Base-by-base conservation (phyloP, 2,113 vertebrate genomes). In the Ceratotherium simum region DNA sequence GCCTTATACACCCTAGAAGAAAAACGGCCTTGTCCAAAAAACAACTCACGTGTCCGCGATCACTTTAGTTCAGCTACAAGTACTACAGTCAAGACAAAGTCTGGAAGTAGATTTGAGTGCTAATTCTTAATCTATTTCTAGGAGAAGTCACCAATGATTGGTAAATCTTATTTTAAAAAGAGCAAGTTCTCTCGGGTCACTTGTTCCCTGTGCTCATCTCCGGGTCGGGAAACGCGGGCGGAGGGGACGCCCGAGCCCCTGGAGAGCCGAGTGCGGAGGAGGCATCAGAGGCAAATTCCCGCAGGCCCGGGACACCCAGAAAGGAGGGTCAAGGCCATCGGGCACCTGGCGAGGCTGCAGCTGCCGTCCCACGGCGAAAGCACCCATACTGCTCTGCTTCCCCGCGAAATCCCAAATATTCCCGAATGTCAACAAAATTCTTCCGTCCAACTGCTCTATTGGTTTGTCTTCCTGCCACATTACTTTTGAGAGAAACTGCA, bases 191-290 rank as follows among this genome's bases (percentile, higher is more conserved):
- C 58, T 54, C 4, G 31, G 42, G 23, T 14, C 69, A 36, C 13
- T 18, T 39, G 18, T 8, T 70, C 8, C 48, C 36, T 7, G 64
- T 11, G n/a, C 17, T 27, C 83, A 25, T 12, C n/a, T 85, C 46
- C 62, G 21, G 62, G 46, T 1, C 9, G 16, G 20, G 21, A 75
- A 56, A 36, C 31, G 6, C 0, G 7, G 20, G 6, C 0, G 7
- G 20, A 42, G 48, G 29, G 18, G 72, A 9, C 69, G 9, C 18
- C 13, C 5, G 48, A 33, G 36, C 17, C 60, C 39, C 48, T 0
- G 8, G 1, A 93, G 25, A 27, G 9, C 1, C 14, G 25, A 10
- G 4, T 31, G 29, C 12, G 18, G 23, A 29, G 33, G 9, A 6
- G 72, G 1, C 48, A 6, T 31, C 2, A 12, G 12, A 60, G 56